phyloP scores from a whole-genome alignment of 2,888 invertebrate genomes.

The Amiota minor region DNA sequence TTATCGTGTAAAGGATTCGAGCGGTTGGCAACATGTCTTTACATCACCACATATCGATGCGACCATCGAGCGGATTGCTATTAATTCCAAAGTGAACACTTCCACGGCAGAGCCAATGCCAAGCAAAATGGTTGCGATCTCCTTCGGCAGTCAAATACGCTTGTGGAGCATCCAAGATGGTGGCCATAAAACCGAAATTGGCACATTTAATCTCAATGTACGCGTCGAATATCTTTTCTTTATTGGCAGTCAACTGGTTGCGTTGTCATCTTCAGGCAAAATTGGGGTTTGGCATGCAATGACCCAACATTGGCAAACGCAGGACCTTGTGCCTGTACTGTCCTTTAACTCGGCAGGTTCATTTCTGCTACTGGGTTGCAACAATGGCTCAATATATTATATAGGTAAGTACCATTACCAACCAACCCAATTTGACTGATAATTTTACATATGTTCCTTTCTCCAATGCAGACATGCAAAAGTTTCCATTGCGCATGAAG shows the following conservation, averaged over 20 bases:
- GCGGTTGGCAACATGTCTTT: conserved; percentile 96
- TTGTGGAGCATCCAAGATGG: conserved; percentile 88
- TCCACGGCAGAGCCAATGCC: conserved; percentile 76
- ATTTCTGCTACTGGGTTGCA: conserved; percentile 94
- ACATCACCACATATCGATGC: conserved; percentile 93
- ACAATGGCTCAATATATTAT: conserved; percentile 97
- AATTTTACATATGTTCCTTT: conserved; percentile 8
- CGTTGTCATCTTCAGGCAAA: conserved; percentile 91
- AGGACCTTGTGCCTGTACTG: conserved; percentile 94
- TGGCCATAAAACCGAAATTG: conserved; percentile 83
- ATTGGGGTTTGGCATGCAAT: conserved; percentile 99
- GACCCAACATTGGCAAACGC: conserved; percentile 99
- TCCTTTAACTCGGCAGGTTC: conserved; percentile 98
- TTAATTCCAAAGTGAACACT: conserved; percentile 80
- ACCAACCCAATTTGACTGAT: background rate
- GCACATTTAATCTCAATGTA: conserved; percentile 92
- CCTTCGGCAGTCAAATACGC: conserved; percentile 83
- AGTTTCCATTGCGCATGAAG: conserved; percentile 98
- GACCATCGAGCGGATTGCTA: conserved; percentile 90
- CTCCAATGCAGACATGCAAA: conserved; percentile 91
- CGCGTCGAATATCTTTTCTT: conserved; percentile 96
- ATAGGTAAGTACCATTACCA: conserved; percentile 79
- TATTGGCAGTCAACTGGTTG: conserved; percentile 98
- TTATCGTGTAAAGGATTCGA: conserved; percentile 94
- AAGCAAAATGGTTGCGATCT: conserved; percentile 88